Base-by-base conservation (phyloP, 2,113 vertebrate species). In the Coryphaenoides rupestris region DNA sequence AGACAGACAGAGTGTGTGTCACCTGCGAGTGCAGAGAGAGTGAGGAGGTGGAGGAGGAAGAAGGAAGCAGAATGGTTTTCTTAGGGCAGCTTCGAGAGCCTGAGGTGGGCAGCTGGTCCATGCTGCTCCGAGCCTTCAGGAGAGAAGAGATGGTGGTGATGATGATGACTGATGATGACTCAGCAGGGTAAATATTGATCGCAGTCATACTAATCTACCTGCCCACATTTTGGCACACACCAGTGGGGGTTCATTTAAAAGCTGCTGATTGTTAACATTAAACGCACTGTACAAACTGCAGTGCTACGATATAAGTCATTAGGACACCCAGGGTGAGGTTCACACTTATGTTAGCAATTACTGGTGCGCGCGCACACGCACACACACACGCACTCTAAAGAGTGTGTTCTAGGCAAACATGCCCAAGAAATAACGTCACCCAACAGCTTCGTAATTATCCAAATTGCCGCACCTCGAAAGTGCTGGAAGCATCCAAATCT, bases 41-140 rank as follows among this genome's bases (percentile, higher is more conserved):
- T 84, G 90, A 91, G 73, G 92, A 91, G 86, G 92, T 80, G 87
- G 90, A 92, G 81, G 93, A 86, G 83, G 89, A 92, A 66, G 90
- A 85, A 76, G 89, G 88, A 55, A 99, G 95, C 73, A 93, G 91
- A 92, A 99, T 96, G 88, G 95, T 93, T 94, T 96, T 98, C 97
- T 98, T 98, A 80, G 96, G 96, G 85, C 96, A 98, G 90, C 93
- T 95, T 89, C 95, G 93, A 87, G 89, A 90, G 87, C 67, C 87
- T 2, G 73, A 79, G 77, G 53, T 66, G 78, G 63, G 74, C 70
- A 50, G 62, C 16, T 73, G 83, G 33, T 93, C 90, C 63, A 87
- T 91, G 76, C 59, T 92, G 83, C 72, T 85, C 78, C 89, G 94
- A 90, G 90, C 89, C 97, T 98, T 98, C 75, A 87, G 33, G 77